Evolutionary conservation across 2,888 invertebrate species (phyloP), one percentile per base, ranked within the genome.

Genomic region (Ochlodes sylvanus): DNA sequence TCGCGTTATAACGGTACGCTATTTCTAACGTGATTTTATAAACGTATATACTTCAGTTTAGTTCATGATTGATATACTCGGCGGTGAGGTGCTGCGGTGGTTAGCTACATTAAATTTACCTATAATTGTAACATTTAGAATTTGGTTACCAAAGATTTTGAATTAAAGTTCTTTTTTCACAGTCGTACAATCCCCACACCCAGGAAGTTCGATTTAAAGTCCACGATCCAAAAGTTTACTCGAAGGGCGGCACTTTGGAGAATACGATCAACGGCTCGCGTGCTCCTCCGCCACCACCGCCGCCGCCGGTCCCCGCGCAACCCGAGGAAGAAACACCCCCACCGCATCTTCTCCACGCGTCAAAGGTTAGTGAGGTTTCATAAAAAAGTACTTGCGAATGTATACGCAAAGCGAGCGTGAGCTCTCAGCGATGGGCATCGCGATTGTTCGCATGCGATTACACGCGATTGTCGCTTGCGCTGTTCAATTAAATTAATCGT

Each of bases 181-280:
- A 79, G 79, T 78, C 77, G 21, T 78, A 76, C 63, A 77, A 79
- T 67, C 75, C 76, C 17, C 77, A 79, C 64, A 77, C 79, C 47
- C 96, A 98, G 97, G 97, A 98, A 96, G 97, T 98, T 89, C 97
- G 98, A 86, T 98, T 96, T 95, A 98, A 98, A 94, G 97, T 97
- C 79, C 97, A 98, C 94, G 98, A 98, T 94, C 97, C 97, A 63
- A 98, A 97, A 94, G 97, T 96, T 86, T 97, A 98, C 93, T 96
- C 97, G 84, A 98, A 97, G 93, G 97, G 97, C 67, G 97, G 97
- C 63, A 97, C 97, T 47, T 93, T 97, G 80, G 98, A 98, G 90
- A 98, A 97, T 87, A 97, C 98, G 70, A 97, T 98, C 77, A 98
- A 97, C 85, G 97, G 98, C 41, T 94, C 96, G 73, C 92, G 96